Evolutionary conservation across 2,113 vertebrate genomes (phyloP).

Genomic region (Albula goreensis): DNA sequence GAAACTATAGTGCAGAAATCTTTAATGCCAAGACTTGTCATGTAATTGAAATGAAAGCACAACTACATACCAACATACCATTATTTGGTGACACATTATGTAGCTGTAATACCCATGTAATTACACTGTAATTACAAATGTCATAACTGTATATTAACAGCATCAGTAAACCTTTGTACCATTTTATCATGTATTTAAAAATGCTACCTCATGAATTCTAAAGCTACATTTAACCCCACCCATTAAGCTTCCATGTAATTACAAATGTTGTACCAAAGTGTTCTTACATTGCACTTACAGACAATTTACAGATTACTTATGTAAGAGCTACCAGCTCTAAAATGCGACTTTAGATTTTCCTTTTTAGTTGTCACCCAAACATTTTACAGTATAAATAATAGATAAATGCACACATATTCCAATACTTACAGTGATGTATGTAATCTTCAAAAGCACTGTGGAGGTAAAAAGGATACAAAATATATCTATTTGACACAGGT

Average conservation of each 20-base stretch:
- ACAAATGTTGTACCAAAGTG: constrained; percentile 1
- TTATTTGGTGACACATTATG: background rate
- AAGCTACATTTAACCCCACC: background rate
- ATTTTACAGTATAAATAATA: background rate
- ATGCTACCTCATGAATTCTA: background rate
- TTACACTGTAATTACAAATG: background rate
- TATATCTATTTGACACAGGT: constrained; percentile 49
- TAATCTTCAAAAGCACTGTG: constrained; percentile 68
- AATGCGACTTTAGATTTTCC: background rate
- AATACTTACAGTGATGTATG: constrained; percentile 68
- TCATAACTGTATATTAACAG: constrained; percentile 25
- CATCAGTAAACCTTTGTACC: background rate
- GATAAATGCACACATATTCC: constrained; percentile 64
- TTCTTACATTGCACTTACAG: background rate
- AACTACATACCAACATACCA: constrained; percentile 31
- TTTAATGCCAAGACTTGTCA: constrained; percentile 19
- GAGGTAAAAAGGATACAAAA: constrained; percentile 68
- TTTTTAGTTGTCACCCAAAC: background rate
- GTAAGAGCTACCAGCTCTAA: background rate
- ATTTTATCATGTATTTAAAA: background rate
- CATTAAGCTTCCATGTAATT: background rate
- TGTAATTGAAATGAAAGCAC: constrained; percentile 19
- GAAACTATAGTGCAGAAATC: background rate
- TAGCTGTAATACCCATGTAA: background rate
- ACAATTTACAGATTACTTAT: background rate